Evolutionary conservation across 1,140 invertebrate species (phyloP).

Genomic region (Drosophila arawakana): DNA sequence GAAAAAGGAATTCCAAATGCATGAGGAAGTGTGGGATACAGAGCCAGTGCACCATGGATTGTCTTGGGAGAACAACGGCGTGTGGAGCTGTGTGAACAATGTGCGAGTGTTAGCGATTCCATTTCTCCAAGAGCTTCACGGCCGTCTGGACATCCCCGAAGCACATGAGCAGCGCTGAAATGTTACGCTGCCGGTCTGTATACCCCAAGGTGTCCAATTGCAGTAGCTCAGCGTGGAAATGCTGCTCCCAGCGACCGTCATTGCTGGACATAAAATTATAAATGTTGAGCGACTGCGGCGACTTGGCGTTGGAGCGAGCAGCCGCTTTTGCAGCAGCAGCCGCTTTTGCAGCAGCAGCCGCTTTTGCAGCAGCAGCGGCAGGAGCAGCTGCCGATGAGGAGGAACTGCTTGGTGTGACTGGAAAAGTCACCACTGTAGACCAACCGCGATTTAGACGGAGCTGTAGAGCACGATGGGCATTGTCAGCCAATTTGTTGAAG

Average conservation of each 20-base stretch:
- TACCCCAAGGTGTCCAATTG: slow-evolving; percentile 48
- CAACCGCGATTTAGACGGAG: background rate
- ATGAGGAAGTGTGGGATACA: slow-evolving; percentile 1
- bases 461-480: slow-evolving; percentile 1
- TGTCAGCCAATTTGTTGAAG: slow-evolving; percentile 1
- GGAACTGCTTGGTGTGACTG: too few species aligned
- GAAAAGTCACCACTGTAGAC: too few species aligned
- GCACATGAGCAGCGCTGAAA: slow-evolving; percentile 49
- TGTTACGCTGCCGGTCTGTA: slow-evolving; percentile 42
- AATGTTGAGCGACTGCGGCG: slow-evolving; percentile 8
- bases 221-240: slow-evolving; percentile 35
- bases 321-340: background rate
- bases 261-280: slow-evolving; percentile 37
- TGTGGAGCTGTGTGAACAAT: background rate
- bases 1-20: background rate
- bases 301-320: background rate
- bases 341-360: too few species aligned
- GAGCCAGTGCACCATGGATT: slow-evolving; percentile 18
- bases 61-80: background rate
- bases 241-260: slow-evolving; percentile 29
- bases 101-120: slow-evolving; percentile 41
- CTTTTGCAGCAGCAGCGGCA: background rate
- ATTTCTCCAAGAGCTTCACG: slow-evolving; percentile 50
- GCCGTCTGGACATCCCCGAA: slow-evolving; percentile 51
- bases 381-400: background rate